phyloP scores from a whole-genome alignment of 2,888 invertebrate species.

The Petrophora chlorosata region DNA sequence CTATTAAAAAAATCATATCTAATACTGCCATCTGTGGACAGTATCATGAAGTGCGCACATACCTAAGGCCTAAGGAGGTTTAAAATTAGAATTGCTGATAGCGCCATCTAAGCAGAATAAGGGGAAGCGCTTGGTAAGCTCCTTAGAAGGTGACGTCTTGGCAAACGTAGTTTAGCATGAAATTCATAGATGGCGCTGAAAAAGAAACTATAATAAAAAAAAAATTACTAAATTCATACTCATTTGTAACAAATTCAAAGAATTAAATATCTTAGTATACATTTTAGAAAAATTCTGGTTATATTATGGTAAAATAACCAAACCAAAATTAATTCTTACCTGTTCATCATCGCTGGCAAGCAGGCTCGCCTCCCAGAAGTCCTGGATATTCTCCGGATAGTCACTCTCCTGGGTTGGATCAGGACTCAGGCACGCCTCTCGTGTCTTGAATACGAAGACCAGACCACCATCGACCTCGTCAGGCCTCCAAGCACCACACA shows the following conservation, averaged over 20 bases:
- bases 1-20: not conserved
- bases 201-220: not conserved
- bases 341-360: slow-evolving; percentile 53
- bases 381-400: slow-evolving; percentile 76
- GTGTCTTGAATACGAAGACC: slow-evolving; percentile 68
- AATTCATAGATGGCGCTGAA: slow-evolving; percentile 30
- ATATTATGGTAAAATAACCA: no score
- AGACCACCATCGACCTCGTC: slow-evolving; percentile 77
- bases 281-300: no score
- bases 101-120: slow-evolving; percentile 12
- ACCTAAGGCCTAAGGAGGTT: no score
- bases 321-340: slow-evolving; percentile 48
- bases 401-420: slow-evolving; percentile 69
- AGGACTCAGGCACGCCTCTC: slow-evolving; percentile 69
- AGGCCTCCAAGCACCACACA: slow-evolving; percentile 80
- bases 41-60: no score
- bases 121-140: not conserved
- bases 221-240: slow-evolving; percentile 1
- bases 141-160: no score
- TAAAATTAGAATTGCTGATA: not conserved
- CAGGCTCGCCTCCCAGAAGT: slow-evolving; percentile 72
- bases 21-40: slow-evolving; percentile 9
- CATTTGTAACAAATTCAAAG: no score
- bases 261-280: no score
- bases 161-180: slow-evolving; percentile 6